Evolutionary conservation across 2,797 vertebrate species (phyloP).

Genomic region (Peromyscus nudipes): DNA sequence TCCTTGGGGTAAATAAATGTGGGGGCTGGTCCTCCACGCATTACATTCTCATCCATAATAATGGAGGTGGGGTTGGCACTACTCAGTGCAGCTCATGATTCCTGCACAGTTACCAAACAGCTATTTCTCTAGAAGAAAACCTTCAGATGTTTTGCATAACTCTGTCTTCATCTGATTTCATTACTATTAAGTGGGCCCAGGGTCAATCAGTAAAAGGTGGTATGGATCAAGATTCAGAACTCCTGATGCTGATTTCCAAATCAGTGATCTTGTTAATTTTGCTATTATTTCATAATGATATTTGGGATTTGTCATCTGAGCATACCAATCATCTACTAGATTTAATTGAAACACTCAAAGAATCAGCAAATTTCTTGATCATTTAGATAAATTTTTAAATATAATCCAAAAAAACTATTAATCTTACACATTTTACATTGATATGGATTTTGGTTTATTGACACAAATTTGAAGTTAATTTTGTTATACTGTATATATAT

Average conservation of each 20-base stretch:
- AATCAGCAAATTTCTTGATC: background rate
- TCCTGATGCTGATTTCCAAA: background rate
- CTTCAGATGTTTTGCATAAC: background rate
- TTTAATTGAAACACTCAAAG: background rate
- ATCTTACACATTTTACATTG: no score
- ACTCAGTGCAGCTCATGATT: background rate
- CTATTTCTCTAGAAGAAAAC: background rate
- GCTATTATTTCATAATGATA: background rate
- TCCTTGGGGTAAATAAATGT: no score
- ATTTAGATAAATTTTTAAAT: no score
- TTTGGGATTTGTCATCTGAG: background rate
- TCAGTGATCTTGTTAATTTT: background rate
- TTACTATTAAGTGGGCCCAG: background rate
- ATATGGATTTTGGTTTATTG: no score
- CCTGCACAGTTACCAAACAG: background rate
- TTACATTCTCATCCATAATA: background rate
- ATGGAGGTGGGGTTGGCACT: background rate
- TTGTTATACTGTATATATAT: no score
- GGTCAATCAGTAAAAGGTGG: background rate
- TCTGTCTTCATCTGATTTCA: background rate
- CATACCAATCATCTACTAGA: background rate
- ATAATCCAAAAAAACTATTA: no score
- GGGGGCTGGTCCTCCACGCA: no score
- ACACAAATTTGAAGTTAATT: no score
- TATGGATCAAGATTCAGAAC: background rate